Base-by-base conservation (phyloP, 2,888 invertebrate genomes). In the Prosopocoilus inquinatus region DNA sequence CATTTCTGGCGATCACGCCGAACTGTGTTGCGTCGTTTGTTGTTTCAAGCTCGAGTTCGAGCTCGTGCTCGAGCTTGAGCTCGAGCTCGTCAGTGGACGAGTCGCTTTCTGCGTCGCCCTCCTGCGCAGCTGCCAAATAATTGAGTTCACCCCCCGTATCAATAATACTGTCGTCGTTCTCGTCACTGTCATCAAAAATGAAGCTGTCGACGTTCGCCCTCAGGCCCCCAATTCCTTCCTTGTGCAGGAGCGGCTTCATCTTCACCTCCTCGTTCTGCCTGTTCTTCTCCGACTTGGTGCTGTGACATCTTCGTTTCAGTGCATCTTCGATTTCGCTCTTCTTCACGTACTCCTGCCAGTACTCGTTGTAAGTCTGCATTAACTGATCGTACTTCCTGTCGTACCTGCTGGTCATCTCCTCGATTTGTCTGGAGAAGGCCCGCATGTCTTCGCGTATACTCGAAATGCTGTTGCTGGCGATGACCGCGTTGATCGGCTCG, bases 301-400 rank as follows among this genome's bases (percentile, higher is more conserved):
- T 50, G 38, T 16, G 41, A 15, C 9, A 36, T 16, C 32, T 9
- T 43, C 15, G n/a, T 16, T n/a, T 16, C n/a, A 5, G 38, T 11
- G 47, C 47, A 9, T 11, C 35, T 16, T 13, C 11, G 9, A 55
- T 55, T 16, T 62, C 52, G 28, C 52, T 55, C 20, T 57, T 45
- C 47, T 60, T 63, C 7, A 65, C 53, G 55, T 70, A 69, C 50
- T 64, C 62, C 47, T 67, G 64, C 50, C 72, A 62, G 7, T 69
- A 65, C 9, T 65, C 64, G 47, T 70, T 69, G 55, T 72, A 75
- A 11, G 70, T 67, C 12, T 69, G 63, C 16, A 74, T 63, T 20
- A 73, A 32, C n/a, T 54, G 57, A 2, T 63, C 57, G 36, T 66
- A 66, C 32, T 67, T 58, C 32, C 54, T 59, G 20, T 61, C 58